Conservation (phyloP, 2,888 invertebrate species). For the Eristalis arbustorum region DNA sequence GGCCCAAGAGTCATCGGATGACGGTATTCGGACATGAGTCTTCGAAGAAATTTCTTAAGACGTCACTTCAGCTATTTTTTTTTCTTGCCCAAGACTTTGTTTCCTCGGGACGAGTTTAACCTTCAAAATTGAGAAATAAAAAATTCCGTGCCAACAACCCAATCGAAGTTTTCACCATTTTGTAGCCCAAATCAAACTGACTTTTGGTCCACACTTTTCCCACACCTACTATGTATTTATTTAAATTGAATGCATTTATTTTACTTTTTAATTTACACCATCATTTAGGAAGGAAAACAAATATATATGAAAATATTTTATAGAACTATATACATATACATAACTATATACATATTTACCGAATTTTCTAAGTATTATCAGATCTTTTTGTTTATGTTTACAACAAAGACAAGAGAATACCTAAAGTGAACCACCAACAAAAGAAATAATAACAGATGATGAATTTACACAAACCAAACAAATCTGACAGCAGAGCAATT, state of each 20-base stretch:
- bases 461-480: slow-evolving; percentile 46
- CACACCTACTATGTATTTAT: neutral
- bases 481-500: slow-evolving; percentile 68
- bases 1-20: slow-evolving; percentile 17
- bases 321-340: slow-evolving; percentile 49
- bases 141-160: too few species aligned
- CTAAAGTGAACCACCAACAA: slow-evolving; percentile 61
- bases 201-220: slow-evolving; percentile 33
- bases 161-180: too few species aligned
- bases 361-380: neutral
- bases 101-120: too few species aligned
- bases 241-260: neutral
- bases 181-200: neutral
- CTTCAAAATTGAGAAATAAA: too few species aligned
- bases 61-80: too few species aligned
- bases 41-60: too few species aligned
- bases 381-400: slow-evolving; percentile 6
- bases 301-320: slow-evolving; percentile 49
- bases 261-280: slow-evolving; percentile 67
- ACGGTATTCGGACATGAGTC: too few species aligned
- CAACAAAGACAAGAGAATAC: slow-evolving; percentile 28
- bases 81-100: too few species aligned
- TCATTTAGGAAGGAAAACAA: slow-evolving; percentile 25
- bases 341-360: slow-evolving; percentile 28
- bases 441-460: slow-evolving; percentile 31